Conservation (phyloP, 1,140 invertebrate species). For the Heliconius hermathena region DNA sequence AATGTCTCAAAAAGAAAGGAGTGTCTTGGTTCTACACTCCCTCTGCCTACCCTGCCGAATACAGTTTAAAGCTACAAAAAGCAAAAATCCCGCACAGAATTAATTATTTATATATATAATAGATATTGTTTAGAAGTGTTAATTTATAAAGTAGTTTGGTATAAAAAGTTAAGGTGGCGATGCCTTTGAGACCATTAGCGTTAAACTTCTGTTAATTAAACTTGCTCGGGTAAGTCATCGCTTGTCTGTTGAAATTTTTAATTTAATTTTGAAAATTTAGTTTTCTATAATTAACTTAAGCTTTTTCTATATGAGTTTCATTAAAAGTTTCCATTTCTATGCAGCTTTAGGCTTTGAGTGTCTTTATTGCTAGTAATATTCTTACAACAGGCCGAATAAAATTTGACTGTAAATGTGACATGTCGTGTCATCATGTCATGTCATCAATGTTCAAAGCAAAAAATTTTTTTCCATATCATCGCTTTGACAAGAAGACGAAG, state of each 20-base stretch:
- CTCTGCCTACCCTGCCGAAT: no score
- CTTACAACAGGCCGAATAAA: no score
- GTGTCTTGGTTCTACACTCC: no score
- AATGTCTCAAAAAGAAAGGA: no score
- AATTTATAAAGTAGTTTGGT: constrained; percentile 12
- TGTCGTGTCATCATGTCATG: no score
- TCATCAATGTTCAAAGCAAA: no score
- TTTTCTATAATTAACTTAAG: neutral
- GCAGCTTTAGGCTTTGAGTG: neutral
- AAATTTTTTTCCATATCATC: no score
- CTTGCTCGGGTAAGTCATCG: constrained; percentile 7
- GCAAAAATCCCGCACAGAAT: no score
- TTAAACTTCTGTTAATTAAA: constrained; percentile 34
- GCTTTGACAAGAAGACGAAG: no score
- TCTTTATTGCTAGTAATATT: no score
- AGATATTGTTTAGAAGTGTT: constrained; percentile 4
- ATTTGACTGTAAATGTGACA: no score
- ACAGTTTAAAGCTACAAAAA: no score
- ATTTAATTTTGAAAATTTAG: neutral
- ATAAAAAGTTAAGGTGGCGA: constrained; percentile 8
- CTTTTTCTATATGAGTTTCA: neutral
- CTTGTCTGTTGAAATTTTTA: neutral
- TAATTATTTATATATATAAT: neutral
- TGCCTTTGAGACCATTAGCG: constrained; percentile 30
- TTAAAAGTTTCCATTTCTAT: neutral